These are phyloP conservation scores for Cataglyphis rosenhaueri DNA, from an alignment of 2,888 invertebrate genomes.

Conservation along the genomic window DNA sequence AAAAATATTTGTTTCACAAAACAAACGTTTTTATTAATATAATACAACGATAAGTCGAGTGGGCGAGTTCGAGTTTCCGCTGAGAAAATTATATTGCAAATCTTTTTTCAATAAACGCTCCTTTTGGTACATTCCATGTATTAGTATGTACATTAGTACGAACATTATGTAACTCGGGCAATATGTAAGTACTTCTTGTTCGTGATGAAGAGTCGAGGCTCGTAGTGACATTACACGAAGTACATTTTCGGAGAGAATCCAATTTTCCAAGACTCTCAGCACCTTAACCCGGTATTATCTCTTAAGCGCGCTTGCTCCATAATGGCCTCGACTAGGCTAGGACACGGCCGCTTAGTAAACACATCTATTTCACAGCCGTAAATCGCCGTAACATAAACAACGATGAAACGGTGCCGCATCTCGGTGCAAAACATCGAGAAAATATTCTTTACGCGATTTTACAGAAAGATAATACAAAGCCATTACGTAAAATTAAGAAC, in stretches of 20 bases:
- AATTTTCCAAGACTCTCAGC: slow-evolving; percentile 75
- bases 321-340: slow-evolving; percentile 64
- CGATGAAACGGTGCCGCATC: slow-evolving; percentile 47
- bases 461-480: background rate
- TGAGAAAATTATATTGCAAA: background rate
- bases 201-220: slow-evolving; percentile 62
- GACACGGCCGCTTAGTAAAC: slow-evolving; percentile 71
- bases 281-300: slow-evolving; percentile 71
- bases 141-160: background rate
- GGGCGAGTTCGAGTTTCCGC: background rate
- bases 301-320: slow-evolving; percentile 68
- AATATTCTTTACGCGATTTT: slow-evolving; percentile 54
- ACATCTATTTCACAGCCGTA: slow-evolving; percentile 67
- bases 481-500: background rate
- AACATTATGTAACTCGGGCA: slow-evolving; percentile 54
- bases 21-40: background rate
- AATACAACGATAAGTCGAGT: background rate
- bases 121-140: background rate
- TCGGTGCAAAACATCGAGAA: slow-evolving; percentile 57
- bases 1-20: background rate
- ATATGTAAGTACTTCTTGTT: slow-evolving; percentile 60
- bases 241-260: slow-evolving; percentile 69
- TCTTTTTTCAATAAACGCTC: background rate
- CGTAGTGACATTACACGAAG: slow-evolving; percentile 40
- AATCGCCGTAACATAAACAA: slow-evolving; percentile 62